These are phyloP conservation scores for Anolis sagrei DNA, from an alignment of 2,113 vertebrate genomes.

Conservation along the genomic window DNA sequence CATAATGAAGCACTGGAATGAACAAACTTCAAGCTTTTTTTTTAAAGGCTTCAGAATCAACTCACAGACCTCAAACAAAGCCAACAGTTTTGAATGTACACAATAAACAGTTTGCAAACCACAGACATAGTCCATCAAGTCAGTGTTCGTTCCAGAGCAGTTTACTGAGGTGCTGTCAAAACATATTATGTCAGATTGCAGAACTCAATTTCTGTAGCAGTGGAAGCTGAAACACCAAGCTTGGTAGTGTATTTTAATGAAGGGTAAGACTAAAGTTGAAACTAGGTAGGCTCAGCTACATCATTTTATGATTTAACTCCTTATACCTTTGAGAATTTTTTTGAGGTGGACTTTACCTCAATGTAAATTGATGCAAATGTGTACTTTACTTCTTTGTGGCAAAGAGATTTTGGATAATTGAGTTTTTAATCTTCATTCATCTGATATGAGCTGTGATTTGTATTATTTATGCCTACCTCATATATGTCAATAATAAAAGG, in stretches of 20 bases:
- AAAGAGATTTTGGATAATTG: too few relatives aligned
- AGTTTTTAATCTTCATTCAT: too few relatives aligned
- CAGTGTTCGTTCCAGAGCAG: not conserved
- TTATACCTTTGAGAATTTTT: not conserved
- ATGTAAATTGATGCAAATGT: not conserved
- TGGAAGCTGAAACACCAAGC: not conserved
- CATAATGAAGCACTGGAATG: not conserved
- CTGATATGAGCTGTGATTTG: too few relatives aligned
- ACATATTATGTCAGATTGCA: not conserved
- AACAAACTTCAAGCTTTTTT: not conserved
- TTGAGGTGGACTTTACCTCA: not conserved
- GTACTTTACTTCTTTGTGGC: not conserved
- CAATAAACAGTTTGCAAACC: not conserved
- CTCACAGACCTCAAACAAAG: not conserved
- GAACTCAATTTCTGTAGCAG: not conserved
- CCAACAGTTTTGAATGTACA: not conserved
- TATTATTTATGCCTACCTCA: too few relatives aligned
- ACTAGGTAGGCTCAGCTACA: not conserved
- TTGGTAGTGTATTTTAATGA: too few relatives aligned
- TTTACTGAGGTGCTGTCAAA: not conserved
- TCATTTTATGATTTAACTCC: not conserved
- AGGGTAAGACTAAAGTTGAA: not conserved
- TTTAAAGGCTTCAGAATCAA: not conserved
- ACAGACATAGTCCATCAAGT: not conserved
- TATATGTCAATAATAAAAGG: too few relatives aligned